Conservation (phyloP, 2,113 vertebrate species). For the Diphyllodes magnificus region DNA sequence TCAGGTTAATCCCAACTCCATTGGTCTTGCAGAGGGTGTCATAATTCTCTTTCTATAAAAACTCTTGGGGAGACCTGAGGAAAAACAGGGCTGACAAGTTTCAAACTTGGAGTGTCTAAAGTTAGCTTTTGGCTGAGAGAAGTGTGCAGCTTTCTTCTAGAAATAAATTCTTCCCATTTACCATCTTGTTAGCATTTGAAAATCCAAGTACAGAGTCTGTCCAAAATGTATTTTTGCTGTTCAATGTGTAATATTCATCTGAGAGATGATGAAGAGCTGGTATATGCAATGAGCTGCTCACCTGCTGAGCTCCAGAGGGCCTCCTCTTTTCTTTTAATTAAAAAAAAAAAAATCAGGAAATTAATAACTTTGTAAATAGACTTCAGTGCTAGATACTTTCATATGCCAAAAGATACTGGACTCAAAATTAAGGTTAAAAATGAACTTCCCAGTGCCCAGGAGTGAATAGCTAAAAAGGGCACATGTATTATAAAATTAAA, state of each 20-base stretch:
- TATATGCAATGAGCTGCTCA: neutral
- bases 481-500: neutral
- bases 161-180: neutral
- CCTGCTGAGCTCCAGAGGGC: neutral
- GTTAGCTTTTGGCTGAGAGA: slow-evolving; percentile 3
- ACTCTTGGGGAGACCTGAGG: neutral
- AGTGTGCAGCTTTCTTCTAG: neutral
- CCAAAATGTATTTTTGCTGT: neutral
- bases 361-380: neutral
- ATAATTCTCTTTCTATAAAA: neutral
- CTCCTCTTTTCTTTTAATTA: neutral
- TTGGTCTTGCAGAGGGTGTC: neutral
- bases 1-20: neutral
- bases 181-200: neutral
- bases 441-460: neutral
- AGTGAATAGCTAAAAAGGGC: neutral
- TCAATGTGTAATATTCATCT: neutral
- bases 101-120: neutral
- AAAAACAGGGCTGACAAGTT: neutral
- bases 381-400: neutral
- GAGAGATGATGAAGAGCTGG: neutral
- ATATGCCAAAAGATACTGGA: neutral
- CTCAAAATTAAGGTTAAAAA: neutral
- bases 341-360: neutral
- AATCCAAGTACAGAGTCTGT: neutral